These are phyloP conservation scores for Schizopygopsis pylzovi DNA, from an alignment of 2,797 vertebrate genomes.

Conservation along the genomic window DNA sequence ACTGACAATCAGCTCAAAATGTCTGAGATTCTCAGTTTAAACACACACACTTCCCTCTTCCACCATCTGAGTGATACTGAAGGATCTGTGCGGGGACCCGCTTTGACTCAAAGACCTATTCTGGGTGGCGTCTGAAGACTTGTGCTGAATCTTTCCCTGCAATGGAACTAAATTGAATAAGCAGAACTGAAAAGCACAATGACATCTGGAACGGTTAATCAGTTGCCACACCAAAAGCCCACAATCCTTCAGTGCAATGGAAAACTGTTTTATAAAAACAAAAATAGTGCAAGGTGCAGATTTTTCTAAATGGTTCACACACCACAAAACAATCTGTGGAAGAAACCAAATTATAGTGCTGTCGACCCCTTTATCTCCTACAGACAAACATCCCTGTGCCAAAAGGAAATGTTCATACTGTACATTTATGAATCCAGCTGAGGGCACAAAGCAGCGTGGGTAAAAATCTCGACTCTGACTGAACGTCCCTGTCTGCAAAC, in stretches of 20 bases:
- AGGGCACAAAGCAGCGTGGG: constrained; percentile 75
- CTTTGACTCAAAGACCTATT: constrained; percentile 43
- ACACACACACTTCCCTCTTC: constrained; percentile 75
- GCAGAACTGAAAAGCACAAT: background rate
- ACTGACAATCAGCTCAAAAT: background rate
- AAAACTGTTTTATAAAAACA: background rate
- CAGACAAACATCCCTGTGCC: background rate
- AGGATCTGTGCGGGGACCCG: constrained; percentile 58
- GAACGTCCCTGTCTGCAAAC: constrained; percentile 60
- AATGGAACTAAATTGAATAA: constrained; percentile 34
- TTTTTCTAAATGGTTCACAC: background rate
- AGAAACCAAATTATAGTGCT: background rate
- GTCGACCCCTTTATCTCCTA: background rate
- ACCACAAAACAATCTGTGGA: background rate
- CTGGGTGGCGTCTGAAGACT: constrained; percentile 39
- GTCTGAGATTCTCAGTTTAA: background rate
- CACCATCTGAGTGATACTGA: constrained; percentile 80
- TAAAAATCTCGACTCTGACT: constrained; percentile 65
- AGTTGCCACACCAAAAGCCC: background rate
- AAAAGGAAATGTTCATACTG: background rate
- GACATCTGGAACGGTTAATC: background rate
- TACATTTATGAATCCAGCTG: constrained; percentile 73
- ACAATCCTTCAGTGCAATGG: constrained; percentile 9
- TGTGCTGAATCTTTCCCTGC: constrained; percentile 56
- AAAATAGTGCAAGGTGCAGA: background rate